Percentiles rank a stretch among this genome's conserved stretches.
phyloP scores from a whole-genome alignment of 2,888 invertebrate genomes.

The Drosophila setosimentum region DNA sequence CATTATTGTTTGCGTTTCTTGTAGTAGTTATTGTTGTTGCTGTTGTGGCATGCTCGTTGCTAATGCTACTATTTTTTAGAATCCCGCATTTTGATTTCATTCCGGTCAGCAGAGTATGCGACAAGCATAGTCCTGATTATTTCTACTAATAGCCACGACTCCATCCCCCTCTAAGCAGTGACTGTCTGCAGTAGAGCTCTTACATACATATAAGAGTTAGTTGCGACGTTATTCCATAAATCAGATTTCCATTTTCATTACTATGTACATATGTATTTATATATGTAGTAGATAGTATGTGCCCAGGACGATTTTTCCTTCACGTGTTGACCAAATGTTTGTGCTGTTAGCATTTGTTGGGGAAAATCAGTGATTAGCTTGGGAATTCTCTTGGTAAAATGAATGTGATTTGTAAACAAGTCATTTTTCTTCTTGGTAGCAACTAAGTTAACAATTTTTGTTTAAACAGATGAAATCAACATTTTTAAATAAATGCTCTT shows the following conservation, averaged over 20 bases:
- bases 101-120: conserved; percentile 28
- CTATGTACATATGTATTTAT: background rate
- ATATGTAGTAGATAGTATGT: background rate
- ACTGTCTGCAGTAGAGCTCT: conserved; percentile 28
- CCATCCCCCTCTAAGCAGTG: conserved; percentile 1
- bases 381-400: background rate
- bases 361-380: conserved; percentile 33
- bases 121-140: conserved; percentile 38
- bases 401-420: background rate
- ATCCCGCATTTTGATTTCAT: conserved; percentile 63
- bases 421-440: background rate
- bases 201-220: background rate
- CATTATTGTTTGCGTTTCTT: conserved; percentile 16
- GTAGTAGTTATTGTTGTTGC: background rate
- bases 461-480: too few species aligned
- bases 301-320: background rate
- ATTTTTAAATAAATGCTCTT: too few species aligned
- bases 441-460: background rate
- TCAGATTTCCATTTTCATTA: conserved; percentile 24
- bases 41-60: conserved; percentile 36
- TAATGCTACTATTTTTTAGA: conserved; percentile 63
- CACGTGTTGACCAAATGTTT: conserved; percentile 38
- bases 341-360: conserved; percentile 20
- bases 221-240: too few species aligned
- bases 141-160: conserved; percentile 28